Evolutionary conservation across 1,140 invertebrate genomes (phyloP), one percentile per base, ranked within the genome.

Genomic region (Meteorus sp.): DNA sequence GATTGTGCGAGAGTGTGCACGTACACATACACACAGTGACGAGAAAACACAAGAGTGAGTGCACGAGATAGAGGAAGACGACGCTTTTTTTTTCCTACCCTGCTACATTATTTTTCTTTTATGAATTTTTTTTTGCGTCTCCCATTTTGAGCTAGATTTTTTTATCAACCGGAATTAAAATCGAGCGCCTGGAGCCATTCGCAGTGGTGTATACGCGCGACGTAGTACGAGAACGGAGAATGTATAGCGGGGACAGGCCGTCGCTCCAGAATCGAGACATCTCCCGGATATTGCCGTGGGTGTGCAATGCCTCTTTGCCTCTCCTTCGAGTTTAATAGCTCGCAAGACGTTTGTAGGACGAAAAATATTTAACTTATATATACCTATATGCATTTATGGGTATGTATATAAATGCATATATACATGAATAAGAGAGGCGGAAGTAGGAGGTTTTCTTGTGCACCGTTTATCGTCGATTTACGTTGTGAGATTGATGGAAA

Each of bases 381-480:
- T 11, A 39, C 15, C 3, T n/a, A 39, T 39, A 39, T 39, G 15
- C 8, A 29, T 29, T 29, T 5, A 29, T 3, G 13, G 13, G 15
- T 43, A 43, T 15, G 13, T 39, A 13, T 43, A 43, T 17, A 3
- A 8, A 15, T 19, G 7, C 6, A 43, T 2, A 43, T 35, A 11
- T n/a, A 9, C 15, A 5, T 8, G 23, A 47, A 47, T n/a, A 25
- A n/a, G n/a, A n/a, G n/a, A n/a, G n/a, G n/a, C 44, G 44, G 44
- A 47, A 22, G 44, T 47, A 23, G 19, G 19, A 47, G 44, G 44
- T 47, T 22, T 25, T 20, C 20, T 11, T 13, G 15, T 35, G 25
- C 19, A 20, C 44, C 44, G n/a, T 48, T 48, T 48, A 25, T 48
- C 29, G n/a, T 51, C 13, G n/a, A 27, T 29, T 6, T 45, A 39